Evolutionary conservation across 2,113 vertebrate species (phyloP).

Genomic region (Arenaria interpres): DNA sequence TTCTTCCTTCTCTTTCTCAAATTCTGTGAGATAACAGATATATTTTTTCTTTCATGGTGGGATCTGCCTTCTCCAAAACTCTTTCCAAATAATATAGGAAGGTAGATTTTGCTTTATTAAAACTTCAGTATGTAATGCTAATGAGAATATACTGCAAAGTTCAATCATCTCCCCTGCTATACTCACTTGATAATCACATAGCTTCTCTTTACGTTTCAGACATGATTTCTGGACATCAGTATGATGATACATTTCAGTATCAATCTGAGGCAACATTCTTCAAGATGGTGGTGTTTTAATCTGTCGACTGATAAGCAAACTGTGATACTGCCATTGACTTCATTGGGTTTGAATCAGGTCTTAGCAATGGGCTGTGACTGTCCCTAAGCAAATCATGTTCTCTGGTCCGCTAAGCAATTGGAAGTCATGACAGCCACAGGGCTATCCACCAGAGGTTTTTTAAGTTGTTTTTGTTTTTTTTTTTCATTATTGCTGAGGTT

Average conservation of each 20-base stretch:
- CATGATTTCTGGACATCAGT: not conserved
- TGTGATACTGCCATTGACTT: not conserved
- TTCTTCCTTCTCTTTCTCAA: not conserved
- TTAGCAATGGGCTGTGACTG: not conserved
- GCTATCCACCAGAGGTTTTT: not conserved
- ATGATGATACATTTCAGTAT: too few relatives aligned
- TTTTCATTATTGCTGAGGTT: not conserved
- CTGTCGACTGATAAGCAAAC: not conserved
- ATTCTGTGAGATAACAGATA: not conserved
- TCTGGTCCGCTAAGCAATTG: not conserved
- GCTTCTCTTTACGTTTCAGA: not conserved
- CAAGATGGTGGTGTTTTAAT: not conserved
- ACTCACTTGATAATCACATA: not conserved
- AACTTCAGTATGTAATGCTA: not conserved
- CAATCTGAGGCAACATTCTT: not conserved
- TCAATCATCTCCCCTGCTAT: not conserved
- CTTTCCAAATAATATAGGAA: not conserved
- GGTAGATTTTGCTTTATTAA: not conserved
- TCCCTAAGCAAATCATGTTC: not conserved
- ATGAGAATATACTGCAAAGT: not conserved
- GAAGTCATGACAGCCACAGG: not conserved
- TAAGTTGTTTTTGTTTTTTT: not conserved
- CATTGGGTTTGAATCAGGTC: not conserved
- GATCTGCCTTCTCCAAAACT: not conserved
- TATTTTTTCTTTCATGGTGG: not conserved